A percentile compares a stretch with the other conserved stretches of the same genome.
Conservation (phyloP, 2,113 vertebrate species). For the Lepisosteus oculatus region DNA sequence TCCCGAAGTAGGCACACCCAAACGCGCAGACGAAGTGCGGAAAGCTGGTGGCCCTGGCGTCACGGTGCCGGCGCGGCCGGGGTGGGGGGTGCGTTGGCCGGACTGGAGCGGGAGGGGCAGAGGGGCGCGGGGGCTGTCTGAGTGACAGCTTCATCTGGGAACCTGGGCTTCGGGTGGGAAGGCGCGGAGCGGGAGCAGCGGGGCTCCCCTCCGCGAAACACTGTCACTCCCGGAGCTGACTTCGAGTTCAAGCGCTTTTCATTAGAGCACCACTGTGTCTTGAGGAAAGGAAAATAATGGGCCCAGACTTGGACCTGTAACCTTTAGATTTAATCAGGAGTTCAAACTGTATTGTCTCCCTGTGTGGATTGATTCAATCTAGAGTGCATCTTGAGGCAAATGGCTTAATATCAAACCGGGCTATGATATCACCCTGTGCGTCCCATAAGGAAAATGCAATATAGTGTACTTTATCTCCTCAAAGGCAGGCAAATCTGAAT, state of each 20-base stretch:
- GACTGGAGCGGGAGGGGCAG: slow-evolving; percentile 81
- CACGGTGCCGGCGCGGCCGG: slow-evolving; percentile 58
- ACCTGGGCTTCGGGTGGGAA: slow-evolving; percentile 55
- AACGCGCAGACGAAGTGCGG: background rate
- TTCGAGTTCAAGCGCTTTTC: slow-evolving; percentile 77
- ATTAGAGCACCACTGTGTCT: slow-evolving; percentile 62
- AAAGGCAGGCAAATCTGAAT: too few species aligned
- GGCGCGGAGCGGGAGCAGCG: slow-evolving; percentile 40
- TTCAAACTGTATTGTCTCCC: slow-evolving; percentile 58
- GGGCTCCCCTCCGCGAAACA: slow-evolving; percentile 78
- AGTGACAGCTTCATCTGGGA: slow-evolving; percentile 85
- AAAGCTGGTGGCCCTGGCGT: slow-evolving; percentile 23
- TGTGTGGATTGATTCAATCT: slow-evolving; percentile 48
- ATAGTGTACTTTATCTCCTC: too few species aligned
- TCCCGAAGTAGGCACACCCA: too few species aligned
- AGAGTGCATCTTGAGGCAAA: slow-evolving; percentile 47
- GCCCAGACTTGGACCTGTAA: slow-evolving; percentile 54
- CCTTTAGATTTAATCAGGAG: slow-evolving; percentile 65
- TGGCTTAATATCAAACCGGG: slow-evolving; percentile 43
- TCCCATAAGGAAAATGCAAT: too few species aligned
- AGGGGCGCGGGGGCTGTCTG: slow-evolving; percentile 73
- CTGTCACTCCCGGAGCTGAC: slow-evolving; percentile 74
- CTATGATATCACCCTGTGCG: slow-evolving; percentile 37
- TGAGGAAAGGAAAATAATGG: slow-evolving; percentile 62
- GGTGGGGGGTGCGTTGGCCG: slow-evolving; percentile 70